Conservation (phyloP, 2,888 invertebrate species). For the Drosophila anomelani region DNA sequence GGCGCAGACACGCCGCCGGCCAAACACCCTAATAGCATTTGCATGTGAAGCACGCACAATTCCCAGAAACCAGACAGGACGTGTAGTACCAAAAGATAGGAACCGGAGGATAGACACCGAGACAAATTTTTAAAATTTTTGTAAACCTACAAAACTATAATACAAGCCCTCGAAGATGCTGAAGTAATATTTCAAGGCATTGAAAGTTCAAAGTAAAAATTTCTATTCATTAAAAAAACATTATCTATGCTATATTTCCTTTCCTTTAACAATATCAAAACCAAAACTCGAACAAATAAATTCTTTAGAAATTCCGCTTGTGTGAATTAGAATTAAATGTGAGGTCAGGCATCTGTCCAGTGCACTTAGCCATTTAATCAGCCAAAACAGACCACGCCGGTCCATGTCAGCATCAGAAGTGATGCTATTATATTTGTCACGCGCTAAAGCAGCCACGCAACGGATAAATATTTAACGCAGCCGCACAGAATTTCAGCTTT, state of each 20-base stretch:
- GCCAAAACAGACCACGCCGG: not conserved
- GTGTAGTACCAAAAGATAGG: constrained; percentile 30
- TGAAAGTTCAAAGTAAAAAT: too few species aligned
- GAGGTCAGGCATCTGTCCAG: constrained; percentile 5
- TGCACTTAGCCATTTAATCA: constrained; percentile 38
- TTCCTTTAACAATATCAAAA: not conserved
- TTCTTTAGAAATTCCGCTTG: not conserved
- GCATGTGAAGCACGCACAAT: constrained; percentile 70
- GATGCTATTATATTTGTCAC: constrained; percentile 53
- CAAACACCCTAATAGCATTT: constrained; percentile 58
- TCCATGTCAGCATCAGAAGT: constrained; percentile 2
- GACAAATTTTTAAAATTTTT: not conserved
- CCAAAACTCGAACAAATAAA: not conserved
- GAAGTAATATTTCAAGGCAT: too few species aligned
- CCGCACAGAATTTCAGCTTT: constrained; percentile 51
- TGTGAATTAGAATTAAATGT: not conserved
- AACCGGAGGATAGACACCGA: not conserved
- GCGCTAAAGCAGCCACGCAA: constrained; percentile 23
- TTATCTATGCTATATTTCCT: not conserved
- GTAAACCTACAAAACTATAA: not conserved
- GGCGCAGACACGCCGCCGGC: constrained; percentile 60
- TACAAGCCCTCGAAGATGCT: too few species aligned
- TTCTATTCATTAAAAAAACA: too few species aligned
- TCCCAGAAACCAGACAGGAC: constrained; percentile 36
- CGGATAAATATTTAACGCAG: constrained; percentile 34